Conservation (phyloP, 2,113 vertebrate genomes). For the Pogonocichla stellata region DNA sequence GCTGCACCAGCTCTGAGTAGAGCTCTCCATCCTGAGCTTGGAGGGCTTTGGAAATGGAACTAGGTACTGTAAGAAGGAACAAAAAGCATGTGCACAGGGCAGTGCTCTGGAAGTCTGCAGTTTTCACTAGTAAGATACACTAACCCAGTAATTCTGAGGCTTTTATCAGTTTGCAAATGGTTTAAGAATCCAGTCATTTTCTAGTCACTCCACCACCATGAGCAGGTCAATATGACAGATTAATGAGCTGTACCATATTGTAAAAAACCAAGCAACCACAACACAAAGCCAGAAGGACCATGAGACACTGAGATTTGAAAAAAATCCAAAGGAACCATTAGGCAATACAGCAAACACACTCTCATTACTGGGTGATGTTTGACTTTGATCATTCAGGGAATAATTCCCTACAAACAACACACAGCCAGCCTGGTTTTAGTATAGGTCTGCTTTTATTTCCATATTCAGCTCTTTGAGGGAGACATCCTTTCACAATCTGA, state of each 20-base stretch:
- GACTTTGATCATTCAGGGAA: not conserved
- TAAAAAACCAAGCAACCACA: not conserved
- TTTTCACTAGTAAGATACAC: not conserved
- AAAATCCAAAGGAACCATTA: not conserved
- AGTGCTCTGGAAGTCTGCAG: not conserved
- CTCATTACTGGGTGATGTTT: not conserved
- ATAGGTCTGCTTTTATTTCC: conserved; percentile 81
- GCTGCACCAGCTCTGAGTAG: not conserved
- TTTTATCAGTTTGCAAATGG: not conserved
- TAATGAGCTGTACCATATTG: not conserved
- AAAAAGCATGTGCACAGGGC: not conserved
- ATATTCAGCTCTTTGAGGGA: conserved; percentile 66
- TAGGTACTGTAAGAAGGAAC: not conserved
- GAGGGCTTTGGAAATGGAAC: not conserved
- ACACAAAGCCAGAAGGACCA: not conserved
- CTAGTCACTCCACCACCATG: not conserved
- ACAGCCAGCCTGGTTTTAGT: conserved; percentile 47
- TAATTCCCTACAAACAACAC: conserved; percentile 22
- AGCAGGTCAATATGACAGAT: not conserved
- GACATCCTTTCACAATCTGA: conserved; percentile 80
- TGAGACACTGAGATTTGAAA: fast-evolving
- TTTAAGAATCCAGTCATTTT: not conserved
- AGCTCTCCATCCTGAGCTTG: not conserved
- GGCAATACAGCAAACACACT: not conserved
- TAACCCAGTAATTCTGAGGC: not conserved